Conservation (phyloP, 2,113 vertebrate species). For the Calonectris borealis region DNA sequence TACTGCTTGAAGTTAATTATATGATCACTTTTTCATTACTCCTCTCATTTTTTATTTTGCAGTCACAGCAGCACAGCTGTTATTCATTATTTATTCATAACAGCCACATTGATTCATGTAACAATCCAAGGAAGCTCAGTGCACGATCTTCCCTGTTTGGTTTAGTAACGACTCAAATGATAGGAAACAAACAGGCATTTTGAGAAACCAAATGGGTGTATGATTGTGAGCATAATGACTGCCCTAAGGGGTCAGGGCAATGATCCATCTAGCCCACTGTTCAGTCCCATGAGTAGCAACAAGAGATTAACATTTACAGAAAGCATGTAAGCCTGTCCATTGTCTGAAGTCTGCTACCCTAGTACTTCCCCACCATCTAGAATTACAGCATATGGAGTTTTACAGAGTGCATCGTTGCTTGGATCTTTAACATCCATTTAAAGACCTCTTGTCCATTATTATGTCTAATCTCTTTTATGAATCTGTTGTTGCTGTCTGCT, state of each 20-base stretch:
- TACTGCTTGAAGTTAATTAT: neutral
- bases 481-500: neutral
- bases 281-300: neutral
- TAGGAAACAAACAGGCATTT: neutral
- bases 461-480: neutral
- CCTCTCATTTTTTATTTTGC: neutral
- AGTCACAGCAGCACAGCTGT: neutral
- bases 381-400: neutral
- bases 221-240: neutral
- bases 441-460: neutral
- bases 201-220: neutral
- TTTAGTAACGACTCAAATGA: neutral
- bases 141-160: neutral
- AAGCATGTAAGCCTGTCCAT: neutral
- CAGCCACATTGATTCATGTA: neutral
- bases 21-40: neutral
- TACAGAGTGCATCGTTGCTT: neutral
- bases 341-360: neutral
- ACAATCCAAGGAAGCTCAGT: neutral
- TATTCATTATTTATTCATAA: slow-evolving; percentile 7
- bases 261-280: neutral
- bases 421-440: neutral
- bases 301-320: neutral
- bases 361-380: neutral
- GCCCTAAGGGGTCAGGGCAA: neutral